These are phyloP conservation scores for Stomorhina lunata DNA, from an alignment of 2,888 invertebrate genomes.

Conservation along the genomic window DNA sequence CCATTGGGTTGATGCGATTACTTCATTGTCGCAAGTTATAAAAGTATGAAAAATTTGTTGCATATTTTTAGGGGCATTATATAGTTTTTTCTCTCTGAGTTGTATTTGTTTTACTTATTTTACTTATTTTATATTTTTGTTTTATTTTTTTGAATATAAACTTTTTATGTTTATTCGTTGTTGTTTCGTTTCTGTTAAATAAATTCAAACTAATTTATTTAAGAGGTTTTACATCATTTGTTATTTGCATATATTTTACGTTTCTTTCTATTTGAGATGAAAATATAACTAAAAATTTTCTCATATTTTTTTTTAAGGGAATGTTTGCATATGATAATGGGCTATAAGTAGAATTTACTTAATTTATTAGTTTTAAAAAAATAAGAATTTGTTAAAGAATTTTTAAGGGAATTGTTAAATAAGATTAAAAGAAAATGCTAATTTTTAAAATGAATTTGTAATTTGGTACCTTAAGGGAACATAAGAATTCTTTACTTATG, in stretches of 20 bases:
- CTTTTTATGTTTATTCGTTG: conserved; percentile 16
- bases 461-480: no score
- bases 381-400: no score
- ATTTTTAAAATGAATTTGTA: no score
- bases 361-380: no score
- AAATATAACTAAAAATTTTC: background rate
- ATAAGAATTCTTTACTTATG: no score
- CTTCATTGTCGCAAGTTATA: conserved; percentile 31
- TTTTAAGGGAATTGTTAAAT: no score
- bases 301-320: background rate
- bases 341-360: background rate
- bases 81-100: conserved; percentile 16
- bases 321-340: background rate
- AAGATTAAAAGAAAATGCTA: no score
- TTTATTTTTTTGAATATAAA: conserved; percentile 10
- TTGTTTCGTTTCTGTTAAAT: conserved; percentile 5
- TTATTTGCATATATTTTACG: no score
- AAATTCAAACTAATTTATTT: conserved; percentile 54
- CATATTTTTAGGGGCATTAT: conserved; percentile 62
- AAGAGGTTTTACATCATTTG: conserved; percentile 54
- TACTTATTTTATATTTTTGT: no score
- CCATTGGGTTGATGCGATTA: conserved; percentile 56
- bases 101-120: no score
- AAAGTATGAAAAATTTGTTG: conserved; percentile 62
- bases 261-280: background rate